Evolutionary conservation across 2,888 invertebrate genomes (phyloP), one percentile per base, ranked within the genome.

Genomic region (Apamea sordens): DNA sequence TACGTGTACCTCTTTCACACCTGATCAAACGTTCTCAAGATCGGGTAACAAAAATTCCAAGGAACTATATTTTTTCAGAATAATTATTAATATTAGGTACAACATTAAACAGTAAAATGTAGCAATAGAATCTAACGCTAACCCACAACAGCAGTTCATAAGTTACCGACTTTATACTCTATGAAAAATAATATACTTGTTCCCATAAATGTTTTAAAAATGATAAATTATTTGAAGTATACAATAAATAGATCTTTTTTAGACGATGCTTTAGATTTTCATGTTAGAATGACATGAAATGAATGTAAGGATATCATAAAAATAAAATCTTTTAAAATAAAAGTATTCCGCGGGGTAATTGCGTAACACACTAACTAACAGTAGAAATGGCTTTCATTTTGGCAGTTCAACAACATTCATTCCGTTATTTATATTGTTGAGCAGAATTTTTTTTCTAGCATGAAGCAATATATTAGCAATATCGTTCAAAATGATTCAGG

Each of bases 111-210:
- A 76, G 32, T 83, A 85, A 85, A 89, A 80, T 86, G 83, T 82
- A 71, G 79, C 69, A 82, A 86, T 87, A 79, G 61, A 82, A 80
- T 83, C 82, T 84, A 89, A 87, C 73, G 75, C 89, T 90, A 92
- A 88, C 85, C 89, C 88, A 89, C 88, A 89, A 90, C 88, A 84
- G 83, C 83, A 83, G 82, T 90, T 93, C 92, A 93, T 93, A 92
- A 93, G 92, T 91, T 91, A 88, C 78, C 80, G 84, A 82, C 72
- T 75, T 76, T 88, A 80, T 61, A 81, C 56, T 69, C 88, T 88
- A 88, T 77, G 56, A 83, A 75, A 85, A 86, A 74, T 86, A 89
- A 92, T 89, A 80, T 84, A 87, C 87, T 92, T 93, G 92, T 90
- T 93, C 92, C 93, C 93, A 79, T 76, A 76, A 44, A 72, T 64